phyloP scores from a whole-genome alignment of 1,140 invertebrate species.

The Pristionchus pacificus region DNA sequence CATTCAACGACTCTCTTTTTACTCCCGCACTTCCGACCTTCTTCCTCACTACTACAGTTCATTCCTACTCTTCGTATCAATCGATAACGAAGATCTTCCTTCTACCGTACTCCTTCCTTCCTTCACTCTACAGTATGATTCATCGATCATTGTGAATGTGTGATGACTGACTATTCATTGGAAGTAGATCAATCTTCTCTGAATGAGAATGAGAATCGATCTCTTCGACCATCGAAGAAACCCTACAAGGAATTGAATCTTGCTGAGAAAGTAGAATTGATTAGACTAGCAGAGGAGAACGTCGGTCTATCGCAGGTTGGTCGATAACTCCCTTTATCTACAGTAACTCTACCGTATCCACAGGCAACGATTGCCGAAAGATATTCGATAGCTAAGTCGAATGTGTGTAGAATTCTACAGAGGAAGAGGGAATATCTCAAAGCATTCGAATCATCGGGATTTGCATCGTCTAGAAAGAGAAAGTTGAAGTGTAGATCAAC shows the following conservation, averaged over 20 bases:
- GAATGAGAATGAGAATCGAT: no score
- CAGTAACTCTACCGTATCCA: background rate
- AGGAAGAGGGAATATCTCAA: constrained; percentile 46
- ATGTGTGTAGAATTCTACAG: constrained; percentile 52
- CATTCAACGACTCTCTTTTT: constrained; percentile 18
- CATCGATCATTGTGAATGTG: no score
- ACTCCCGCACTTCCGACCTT: constrained; percentile 7
- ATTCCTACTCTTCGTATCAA: no score
- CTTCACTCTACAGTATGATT: no score
- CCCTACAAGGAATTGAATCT: constrained; percentile 54
- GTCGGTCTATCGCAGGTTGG: constrained; percentile 41
- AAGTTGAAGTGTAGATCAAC: constrained; percentile 35
- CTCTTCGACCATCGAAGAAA: constrained; percentile 42
- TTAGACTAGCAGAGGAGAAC: constrained; percentile 48
- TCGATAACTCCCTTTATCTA: background rate
- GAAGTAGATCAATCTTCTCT: no score
- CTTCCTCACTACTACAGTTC: no score
- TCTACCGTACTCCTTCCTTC: no score
- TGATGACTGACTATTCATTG: no score
- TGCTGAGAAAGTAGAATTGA: constrained; percentile 50
- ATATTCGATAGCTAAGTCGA: constrained; percentile 50
- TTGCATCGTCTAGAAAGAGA: constrained; percentile 45
- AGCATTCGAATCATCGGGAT: constrained; percentile 46
- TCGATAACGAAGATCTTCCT: no score
- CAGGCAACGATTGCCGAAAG: constrained; percentile 47